phyloP scores from a whole-genome alignment of 2,888 invertebrate genomes.

The Margaritifera margaritifera region DNA sequence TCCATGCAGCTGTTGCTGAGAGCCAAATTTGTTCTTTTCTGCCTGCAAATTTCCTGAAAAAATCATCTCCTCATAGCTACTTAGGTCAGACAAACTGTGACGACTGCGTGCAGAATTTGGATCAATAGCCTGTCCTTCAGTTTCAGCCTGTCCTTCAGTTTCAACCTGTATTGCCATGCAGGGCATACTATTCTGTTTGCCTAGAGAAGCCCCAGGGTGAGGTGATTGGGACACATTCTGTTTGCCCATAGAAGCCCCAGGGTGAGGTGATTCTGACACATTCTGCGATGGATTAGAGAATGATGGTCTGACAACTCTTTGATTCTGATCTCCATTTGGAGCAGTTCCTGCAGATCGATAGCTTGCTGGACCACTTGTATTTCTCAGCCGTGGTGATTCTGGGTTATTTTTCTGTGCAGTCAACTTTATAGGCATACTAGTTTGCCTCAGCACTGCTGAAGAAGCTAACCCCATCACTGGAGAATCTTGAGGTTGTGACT shows the following conservation, averaged over 20 bases:
- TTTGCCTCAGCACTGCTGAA: conserved; percentile 22
- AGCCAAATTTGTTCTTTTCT: conserved; percentile 21
- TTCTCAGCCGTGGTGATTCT: conserved; percentile 18
- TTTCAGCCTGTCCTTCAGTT: conserved; percentile 3
- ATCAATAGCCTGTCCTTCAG: conserved; percentile 12
- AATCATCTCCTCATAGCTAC: conserved; percentile 54
- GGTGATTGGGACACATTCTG: no score
- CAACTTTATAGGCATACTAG: conserved; percentile 21
- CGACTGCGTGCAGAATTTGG: conserved; percentile 30
- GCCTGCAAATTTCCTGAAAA: conserved; percentile 40
- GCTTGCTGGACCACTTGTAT: conserved; percentile 30
- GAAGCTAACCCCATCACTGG: background rate
- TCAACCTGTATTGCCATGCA: conserved; percentile 34
- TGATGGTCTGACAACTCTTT: no score
- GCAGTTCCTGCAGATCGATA: background rate
- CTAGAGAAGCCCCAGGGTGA: conserved; percentile 4
- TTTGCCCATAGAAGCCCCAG: conserved; percentile 8
- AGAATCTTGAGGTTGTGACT: background rate
- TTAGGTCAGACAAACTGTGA: conserved; percentile 57
- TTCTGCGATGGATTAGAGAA: no score
- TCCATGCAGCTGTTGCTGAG: conserved; percentile 30
- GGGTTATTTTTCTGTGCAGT: conserved; percentile 14
- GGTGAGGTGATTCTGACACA: no score
- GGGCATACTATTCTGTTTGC: conserved; percentile 43
- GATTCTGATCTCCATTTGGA: no score